These are phyloP conservation scores for Diorhabda carinulata DNA, from an alignment of 1,140 invertebrate genomes.

Conservation along the genomic window DNA sequence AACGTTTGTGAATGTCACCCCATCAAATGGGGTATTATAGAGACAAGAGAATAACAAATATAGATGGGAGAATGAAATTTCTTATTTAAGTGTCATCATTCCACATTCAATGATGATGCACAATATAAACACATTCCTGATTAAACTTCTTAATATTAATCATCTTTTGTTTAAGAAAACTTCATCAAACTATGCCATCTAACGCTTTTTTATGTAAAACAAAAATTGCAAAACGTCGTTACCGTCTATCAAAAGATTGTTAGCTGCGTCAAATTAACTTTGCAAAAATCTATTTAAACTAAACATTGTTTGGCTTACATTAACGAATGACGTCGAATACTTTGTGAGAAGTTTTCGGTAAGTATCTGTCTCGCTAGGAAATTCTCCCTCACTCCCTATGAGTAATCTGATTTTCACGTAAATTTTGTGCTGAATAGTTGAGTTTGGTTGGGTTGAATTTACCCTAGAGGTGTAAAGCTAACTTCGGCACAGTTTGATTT, in stretches of 20 bases:
- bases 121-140: too few relatives aligned
- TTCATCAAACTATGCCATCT: too few relatives aligned
- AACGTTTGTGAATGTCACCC: too few relatives aligned
- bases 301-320: not conserved
- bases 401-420: not conserved
- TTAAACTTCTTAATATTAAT: too few relatives aligned
- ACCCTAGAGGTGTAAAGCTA: not conserved
- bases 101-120: too few relatives aligned
- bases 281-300: not conserved
- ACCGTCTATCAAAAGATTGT: not conserved
- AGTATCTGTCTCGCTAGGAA: not conserved
- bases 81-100: too few relatives aligned
- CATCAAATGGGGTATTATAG: too few relatives aligned
- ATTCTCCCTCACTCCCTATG: not conserved
- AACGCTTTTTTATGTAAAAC: not conserved
- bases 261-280: not conserved
- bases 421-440: conserved; percentile 2
- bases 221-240: not conserved
- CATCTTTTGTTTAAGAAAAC: too few relatives aligned
- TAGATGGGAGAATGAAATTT: too few relatives aligned
- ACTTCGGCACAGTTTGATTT: not conserved
- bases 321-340: not conserved
- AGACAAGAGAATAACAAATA: too few relatives aligned
- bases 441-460: not conserved
- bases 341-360: not conserved